A percentile compares a stretch with the other conserved stretches of the same genome.
Evolutionary conservation across 2,888 invertebrate species (phyloP).

Genomic region (Scaptomyza caliginosa): DNA sequence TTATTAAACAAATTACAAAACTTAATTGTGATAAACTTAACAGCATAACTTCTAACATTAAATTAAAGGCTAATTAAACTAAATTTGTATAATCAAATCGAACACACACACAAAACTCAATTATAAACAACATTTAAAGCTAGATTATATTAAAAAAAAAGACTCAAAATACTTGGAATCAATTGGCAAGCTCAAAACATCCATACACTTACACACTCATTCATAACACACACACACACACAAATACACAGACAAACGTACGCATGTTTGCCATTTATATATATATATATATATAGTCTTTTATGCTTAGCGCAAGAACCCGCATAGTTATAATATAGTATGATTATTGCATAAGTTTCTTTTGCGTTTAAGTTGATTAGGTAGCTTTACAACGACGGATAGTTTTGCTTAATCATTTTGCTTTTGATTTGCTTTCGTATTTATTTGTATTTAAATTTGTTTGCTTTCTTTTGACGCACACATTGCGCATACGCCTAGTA

Average conservation of each 20-base stretch:
- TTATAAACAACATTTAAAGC: slow-evolving; percentile 53
- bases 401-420: slow-evolving; percentile 43
- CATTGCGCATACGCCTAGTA: slow-evolving; percentile 59
- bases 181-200: slow-evolving; percentile 41
- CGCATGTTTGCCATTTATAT: slow-evolving; percentile 39
- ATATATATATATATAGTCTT: slow-evolving; percentile 57
- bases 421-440: slow-evolving; percentile 5
- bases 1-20: slow-evolving; percentile 58
- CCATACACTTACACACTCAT: not conserved
- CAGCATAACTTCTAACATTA: slow-evolving; percentile 57
- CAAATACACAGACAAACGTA: slow-evolving; percentile 21
- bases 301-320: slow-evolving; percentile 68
- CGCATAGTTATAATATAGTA: slow-evolving; percentile 48
- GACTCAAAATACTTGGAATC: slow-evolving; percentile 67
- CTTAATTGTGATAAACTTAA: slow-evolving; percentile 60
- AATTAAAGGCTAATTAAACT: slow-evolving; percentile 38
- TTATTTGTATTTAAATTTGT: slow-evolving; percentile 16
- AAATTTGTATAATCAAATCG: slow-evolving; percentile 26
- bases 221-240: slow-evolving; percentile 23
- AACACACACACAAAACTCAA: slow-evolving; percentile 22
- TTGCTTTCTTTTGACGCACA: slow-evolving; percentile 14
- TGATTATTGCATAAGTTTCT: slow-evolving; percentile 44
- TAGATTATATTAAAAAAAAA: slow-evolving; percentile 36
- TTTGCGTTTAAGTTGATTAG: slow-evolving; percentile 54
- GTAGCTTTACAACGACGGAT: slow-evolving; percentile 79